Conservation (phyloP, 2,888 invertebrate genomes). For the Agrilus biguttatus region DNA sequence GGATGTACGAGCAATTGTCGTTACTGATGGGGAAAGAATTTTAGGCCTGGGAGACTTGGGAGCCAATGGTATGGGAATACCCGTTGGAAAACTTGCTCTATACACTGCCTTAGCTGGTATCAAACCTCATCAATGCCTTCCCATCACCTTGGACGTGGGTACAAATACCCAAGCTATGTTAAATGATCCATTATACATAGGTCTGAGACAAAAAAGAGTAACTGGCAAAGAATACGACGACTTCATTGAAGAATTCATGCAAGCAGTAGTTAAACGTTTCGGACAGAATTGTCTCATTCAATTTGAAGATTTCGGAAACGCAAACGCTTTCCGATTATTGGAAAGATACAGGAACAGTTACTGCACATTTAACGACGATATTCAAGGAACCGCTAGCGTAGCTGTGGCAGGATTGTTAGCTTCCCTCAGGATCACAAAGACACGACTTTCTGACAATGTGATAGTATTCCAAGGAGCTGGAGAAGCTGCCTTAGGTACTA, state of each 20-base stretch:
- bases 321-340: conserved; percentile 88
- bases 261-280: conserved; percentile 69
- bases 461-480: conserved; percentile 95
- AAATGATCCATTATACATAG: conserved; percentile 91
- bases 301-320: conserved; percentile 98
- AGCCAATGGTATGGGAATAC: conserved; percentile 97
- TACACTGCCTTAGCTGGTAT: conserved; percentile 97
- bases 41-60: conserved; percentile 95
- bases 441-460: conserved; percentile 65
- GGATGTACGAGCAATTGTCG: conserved; percentile 79
- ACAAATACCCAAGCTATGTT: conserved; percentile 76
- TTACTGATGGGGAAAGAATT: conserved; percentile 97
- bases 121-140: conserved; percentile 88
- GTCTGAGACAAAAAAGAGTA: conserved; percentile 71
- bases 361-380: conserved; percentile 98
- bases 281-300: conserved; percentile 77
- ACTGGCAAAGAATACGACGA: conserved; percentile 79
- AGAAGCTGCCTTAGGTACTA: conserved; percentile 45
- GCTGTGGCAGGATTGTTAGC: conserved; percentile 89
- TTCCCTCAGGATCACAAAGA: conserved; percentile 70
- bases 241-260: conserved; percentile 95
- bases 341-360: conserved; percentile 76
- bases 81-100: conserved; percentile 89
- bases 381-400: conserved; percentile 94
- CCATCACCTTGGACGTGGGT: conserved; percentile 88